phyloP scores from a whole-genome alignment of 2,888 invertebrate species.

The Nasonovia ribisnigri region DNA sequence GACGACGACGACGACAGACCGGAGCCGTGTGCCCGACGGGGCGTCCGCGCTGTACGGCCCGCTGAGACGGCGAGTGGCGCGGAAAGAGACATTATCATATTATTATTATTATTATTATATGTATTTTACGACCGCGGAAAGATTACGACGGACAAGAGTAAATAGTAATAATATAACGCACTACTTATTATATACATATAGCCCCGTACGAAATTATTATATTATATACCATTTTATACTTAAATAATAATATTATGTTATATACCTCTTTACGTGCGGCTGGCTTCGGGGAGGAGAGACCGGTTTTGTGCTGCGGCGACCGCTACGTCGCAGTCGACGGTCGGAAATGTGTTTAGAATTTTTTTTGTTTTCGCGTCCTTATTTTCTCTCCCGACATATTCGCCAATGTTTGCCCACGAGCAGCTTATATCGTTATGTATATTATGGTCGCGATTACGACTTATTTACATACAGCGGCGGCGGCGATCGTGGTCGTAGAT shows the following conservation, averaged over 20 bases:
- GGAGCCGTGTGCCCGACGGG: constrained; percentile 59
- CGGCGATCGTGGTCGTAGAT: constrained; percentile 3
- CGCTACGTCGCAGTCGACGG: background rate
- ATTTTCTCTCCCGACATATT: background rate
- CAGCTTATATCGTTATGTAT: background rate
- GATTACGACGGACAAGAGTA: background rate
- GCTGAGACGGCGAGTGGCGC: background rate
- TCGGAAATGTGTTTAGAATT: constrained; percentile 26
- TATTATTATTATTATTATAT: constrained; percentile 20
- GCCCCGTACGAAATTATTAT: background rate
- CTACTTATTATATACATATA: background rate
- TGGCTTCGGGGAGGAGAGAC: background rate
- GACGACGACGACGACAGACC: constrained; percentile 52
- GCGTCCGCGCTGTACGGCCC: background rate
- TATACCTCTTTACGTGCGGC: background rate
- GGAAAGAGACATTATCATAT: constrained; percentile 15
- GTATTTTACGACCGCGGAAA: constrained; percentile 12
- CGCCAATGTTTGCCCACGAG: constrained; percentile 28
- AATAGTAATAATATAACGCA: background rate
- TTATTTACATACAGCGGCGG: constrained; percentile 36
- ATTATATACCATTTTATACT: background rate
- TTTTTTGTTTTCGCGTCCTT: background rate
- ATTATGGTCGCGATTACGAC: constrained; percentile 11
- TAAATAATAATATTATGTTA: background rate
- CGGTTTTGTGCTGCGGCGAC: constrained; percentile 15